Conservation (phyloP, 2,113 vertebrate species). For the Pontoporia blainvillei region DNA sequence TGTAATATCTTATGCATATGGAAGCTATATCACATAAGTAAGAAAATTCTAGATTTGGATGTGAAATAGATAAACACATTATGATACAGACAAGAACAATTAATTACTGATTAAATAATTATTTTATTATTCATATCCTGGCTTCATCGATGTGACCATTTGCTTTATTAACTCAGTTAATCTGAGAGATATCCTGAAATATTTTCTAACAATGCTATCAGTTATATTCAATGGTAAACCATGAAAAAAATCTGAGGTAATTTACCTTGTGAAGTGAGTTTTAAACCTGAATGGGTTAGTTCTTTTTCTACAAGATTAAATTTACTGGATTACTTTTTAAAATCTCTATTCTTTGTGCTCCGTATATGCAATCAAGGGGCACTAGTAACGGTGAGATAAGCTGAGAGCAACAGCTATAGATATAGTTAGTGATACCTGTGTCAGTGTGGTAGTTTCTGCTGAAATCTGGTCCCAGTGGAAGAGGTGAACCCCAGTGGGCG, state of each 20-base stretch:
- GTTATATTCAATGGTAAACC: neutral
- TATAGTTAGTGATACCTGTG: neutral
- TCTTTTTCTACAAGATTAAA: neutral
- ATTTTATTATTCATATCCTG: neutral
- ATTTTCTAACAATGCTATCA: neutral
- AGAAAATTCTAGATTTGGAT: neutral
- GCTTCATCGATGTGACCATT: neutral
- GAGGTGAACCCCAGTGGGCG: neutral
- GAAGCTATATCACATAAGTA: neutral
- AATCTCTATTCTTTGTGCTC: neutral
- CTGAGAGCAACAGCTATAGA: neutral
- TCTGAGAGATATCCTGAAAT: neutral
- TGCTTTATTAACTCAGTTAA: neutral
- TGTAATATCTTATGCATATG: neutral
- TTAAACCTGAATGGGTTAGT: neutral
- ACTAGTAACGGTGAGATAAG: rapidly evolving
- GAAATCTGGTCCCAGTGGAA: neutral
- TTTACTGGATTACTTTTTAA: neutral
- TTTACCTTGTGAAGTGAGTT: neutral
- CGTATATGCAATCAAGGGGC: too few species aligned
- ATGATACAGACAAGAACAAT: neutral
- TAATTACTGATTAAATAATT: neutral
- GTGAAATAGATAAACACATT: neutral
- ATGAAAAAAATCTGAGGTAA: neutral
- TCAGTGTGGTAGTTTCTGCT: neutral